These are phyloP conservation scores for Phrynosoma platyrhinos DNA, from an alignment of 2,113 vertebrate species.

Conservation along the genomic window DNA sequence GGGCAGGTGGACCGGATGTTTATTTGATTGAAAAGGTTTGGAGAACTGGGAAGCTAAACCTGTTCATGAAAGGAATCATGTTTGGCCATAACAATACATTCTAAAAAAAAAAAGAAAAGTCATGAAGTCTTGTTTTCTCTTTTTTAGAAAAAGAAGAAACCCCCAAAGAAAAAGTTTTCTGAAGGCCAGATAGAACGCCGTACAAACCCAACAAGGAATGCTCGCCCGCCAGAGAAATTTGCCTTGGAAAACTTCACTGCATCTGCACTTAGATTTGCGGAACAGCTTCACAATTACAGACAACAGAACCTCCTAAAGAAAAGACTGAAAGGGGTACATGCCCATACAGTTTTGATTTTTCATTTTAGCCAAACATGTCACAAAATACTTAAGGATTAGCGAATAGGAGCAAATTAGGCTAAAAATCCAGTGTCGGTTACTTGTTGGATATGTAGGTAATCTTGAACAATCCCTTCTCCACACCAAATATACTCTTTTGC, in stretches of 20 bases:
- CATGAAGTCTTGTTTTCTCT: background rate
- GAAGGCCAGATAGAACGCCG: constrained; percentile 82
- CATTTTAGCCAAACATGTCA: background rate
- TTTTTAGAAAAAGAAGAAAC: constrained; percentile 82
- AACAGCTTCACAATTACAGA: constrained; percentile 70
- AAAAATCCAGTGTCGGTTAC: background rate
- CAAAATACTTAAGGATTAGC: background rate
- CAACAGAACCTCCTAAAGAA: constrained; percentile 79
- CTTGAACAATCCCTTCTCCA: background rate
- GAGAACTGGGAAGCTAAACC: no score
- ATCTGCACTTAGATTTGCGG: constrained; percentile 75
- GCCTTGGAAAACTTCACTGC: constrained; percentile 84
- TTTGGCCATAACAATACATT: no score
- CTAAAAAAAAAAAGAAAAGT: background rate
- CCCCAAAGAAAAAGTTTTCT: constrained; percentile 76
- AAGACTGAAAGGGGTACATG: constrained; percentile 83
- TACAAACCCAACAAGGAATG: constrained; percentile 89
- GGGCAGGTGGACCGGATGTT: no score
- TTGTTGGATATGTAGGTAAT: background rate
- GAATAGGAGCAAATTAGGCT: background rate
- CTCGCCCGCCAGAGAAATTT: constrained; percentile 93
- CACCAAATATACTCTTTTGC: background rate
- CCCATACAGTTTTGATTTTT: background rate
- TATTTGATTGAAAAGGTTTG: no score
- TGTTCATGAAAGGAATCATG: no score